Evolutionary conservation across 2,888 invertebrate species (phyloP).

Genomic region (Junonia oenone): DNA sequence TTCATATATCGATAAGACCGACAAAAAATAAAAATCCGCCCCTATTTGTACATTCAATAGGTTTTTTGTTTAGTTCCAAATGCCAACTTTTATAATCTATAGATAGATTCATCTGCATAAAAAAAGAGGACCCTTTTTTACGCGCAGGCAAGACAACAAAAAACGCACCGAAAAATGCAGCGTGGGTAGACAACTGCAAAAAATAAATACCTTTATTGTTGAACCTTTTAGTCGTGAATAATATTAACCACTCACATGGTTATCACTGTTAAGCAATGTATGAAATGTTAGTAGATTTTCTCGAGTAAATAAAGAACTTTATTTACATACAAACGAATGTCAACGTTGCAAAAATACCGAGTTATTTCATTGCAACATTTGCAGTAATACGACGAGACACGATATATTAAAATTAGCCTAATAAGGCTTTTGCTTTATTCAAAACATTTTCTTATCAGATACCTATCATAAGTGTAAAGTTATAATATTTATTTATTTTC

Average conservation of each 20-base stretch:
- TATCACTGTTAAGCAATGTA: not conserved
- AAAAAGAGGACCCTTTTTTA: not conserved
- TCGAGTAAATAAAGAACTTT: not conserved
- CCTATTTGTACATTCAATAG: not conserved
- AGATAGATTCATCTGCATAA: not conserved
- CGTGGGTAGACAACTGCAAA: not conserved
- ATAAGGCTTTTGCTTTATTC: no score
- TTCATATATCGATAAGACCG: no score
- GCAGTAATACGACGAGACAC: not conserved
- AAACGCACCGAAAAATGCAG: not conserved
- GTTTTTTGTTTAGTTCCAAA: not conserved
- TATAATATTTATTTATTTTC: conserved; percentile 31
- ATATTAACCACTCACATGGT: not conserved
- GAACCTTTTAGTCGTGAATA: not conserved
- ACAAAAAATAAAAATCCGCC: not conserved
- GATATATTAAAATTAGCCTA: not conserved
- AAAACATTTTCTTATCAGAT: not conserved
- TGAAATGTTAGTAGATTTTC: not conserved
- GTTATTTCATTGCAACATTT: not conserved
- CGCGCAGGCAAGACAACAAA: not conserved
- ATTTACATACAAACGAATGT: not conserved
- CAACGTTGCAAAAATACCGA: not conserved
- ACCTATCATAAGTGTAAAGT: not conserved
- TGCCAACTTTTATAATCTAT: not conserved
- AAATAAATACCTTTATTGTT: not conserved